phyloP scores from a whole-genome alignment of 2,797 vertebrate species.

The Sebastes itinus region DNA sequence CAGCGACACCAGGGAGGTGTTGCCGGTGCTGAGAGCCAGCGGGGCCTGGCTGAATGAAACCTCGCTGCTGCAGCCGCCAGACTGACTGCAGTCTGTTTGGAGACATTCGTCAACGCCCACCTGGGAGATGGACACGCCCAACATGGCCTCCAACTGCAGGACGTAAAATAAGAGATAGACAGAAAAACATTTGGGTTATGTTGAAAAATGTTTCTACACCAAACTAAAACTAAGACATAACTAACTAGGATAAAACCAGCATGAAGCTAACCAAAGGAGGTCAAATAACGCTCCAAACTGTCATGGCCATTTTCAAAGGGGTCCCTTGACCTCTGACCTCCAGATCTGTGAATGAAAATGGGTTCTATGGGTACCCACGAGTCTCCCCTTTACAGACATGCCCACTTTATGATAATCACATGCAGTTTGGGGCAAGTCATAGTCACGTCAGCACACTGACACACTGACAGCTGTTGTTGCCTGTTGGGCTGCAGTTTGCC shows the following conservation, averaged over 20 bases:
- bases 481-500: too few species aligned
- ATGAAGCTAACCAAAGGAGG: not conserved
- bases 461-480: too few species aligned
- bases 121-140: constrained; percentile 85
- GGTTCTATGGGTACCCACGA: too few species aligned
- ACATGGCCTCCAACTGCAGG: constrained; percentile 84
- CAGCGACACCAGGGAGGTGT: constrained; percentile 85
- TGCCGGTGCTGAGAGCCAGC: constrained; percentile 78
- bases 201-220: not conserved
- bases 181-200: not conserved
- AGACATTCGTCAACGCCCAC: constrained; percentile 87
- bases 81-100: constrained; percentile 79
- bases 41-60: constrained; percentile 80
- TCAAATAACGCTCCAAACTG: too few species aligned
- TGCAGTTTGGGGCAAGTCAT: too few species aligned
- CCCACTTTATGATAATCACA: too few species aligned
- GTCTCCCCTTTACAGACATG: too few species aligned
- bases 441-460: too few species aligned
- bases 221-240: not conserved
- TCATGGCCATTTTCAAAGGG: too few species aligned
- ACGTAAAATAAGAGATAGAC: not conserved
- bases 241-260: not conserved
- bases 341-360: too few species aligned
- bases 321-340: too few species aligned
- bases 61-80: constrained; percentile 82